Evolutionary conservation across 2,888 invertebrate genomes (phyloP).

Genomic region (Phortica okadai): DNA sequence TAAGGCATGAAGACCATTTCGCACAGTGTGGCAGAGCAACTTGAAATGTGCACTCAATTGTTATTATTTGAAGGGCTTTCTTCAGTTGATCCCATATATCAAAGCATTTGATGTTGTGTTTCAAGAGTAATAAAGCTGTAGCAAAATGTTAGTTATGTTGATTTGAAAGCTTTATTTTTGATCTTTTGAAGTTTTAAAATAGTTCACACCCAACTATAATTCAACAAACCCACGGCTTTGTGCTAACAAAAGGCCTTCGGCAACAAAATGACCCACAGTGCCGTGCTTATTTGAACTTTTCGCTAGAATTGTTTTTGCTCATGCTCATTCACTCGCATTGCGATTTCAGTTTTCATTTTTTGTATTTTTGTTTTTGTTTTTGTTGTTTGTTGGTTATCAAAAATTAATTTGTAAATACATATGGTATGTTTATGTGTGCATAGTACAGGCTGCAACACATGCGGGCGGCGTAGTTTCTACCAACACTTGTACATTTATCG

Average conservation of each 20-base stretch:
- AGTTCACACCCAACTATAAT: too few relatives aligned
- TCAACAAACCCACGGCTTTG: too few relatives aligned
- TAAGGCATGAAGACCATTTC: slow-evolving; percentile 30
- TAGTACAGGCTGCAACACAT: slow-evolving; percentile 20
- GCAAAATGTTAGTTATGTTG: too few relatives aligned
- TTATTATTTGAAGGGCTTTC: not conserved
- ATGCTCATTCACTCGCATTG: not conserved
- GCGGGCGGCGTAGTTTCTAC: slow-evolving; percentile 43
- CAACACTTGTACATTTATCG: slow-evolving; percentile 59
- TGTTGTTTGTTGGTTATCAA: slow-evolving; percentile 39
- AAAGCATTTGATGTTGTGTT: too few relatives aligned
- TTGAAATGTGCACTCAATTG: not conserved
- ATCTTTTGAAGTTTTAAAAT: too few relatives aligned
- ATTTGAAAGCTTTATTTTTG: too few relatives aligned
- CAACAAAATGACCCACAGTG: not conserved
- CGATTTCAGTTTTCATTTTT: not conserved
- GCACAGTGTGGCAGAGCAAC: slow-evolving; percentile 50
- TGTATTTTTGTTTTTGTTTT: slow-evolving; percentile 14
- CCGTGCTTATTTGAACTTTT: slow-evolving; percentile 3
- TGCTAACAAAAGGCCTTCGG: too few relatives aligned
- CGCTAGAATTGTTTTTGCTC: slow-evolving; percentile 7
- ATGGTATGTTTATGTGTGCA: not conserved
- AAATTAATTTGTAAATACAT: slow-evolving; percentile 52
- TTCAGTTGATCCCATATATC: too few relatives aligned
- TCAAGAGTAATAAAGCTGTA: too few relatives aligned